Evolutionary conservation across 1,140 invertebrate genomes (phyloP).

Genomic region (Pogonus chalceus): DNA sequence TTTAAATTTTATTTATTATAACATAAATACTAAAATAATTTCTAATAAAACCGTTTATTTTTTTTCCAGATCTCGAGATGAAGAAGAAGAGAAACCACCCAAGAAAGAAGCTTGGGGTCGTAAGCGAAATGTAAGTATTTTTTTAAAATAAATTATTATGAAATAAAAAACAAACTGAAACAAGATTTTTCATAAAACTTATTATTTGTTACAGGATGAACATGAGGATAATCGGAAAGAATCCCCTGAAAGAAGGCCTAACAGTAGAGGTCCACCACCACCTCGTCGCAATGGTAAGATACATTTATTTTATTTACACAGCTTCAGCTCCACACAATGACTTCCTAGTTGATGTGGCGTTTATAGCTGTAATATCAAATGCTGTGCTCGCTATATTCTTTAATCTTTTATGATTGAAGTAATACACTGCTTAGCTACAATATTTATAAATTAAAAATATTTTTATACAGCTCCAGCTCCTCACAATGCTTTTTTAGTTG

Average conservation of each 20-base stretch:
- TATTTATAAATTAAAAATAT: no score
- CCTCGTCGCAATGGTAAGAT: neutral
- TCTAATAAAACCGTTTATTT: neutral
- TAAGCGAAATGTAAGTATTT: slow-evolving; percentile 2
- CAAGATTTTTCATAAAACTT: no score
- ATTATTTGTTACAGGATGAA: neutral
- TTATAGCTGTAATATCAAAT: neutral
- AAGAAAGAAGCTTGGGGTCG: neutral
- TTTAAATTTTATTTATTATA: neutral
- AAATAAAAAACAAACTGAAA: neutral
- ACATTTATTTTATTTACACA: neutral
- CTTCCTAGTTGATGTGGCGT: neutral
- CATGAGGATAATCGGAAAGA: neutral
- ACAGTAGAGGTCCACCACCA: slow-evolving; percentile 6
- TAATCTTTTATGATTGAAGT: neutral
- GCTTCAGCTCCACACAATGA: neutral
- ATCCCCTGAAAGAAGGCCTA: slow-evolving; percentile 1
- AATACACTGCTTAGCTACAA: no score
- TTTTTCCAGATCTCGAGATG: slow-evolving; percentile 1
- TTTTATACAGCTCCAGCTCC: no score
- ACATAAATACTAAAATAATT: neutral
- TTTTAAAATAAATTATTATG: neutral
- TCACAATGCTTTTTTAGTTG: no score
- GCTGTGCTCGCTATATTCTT: slow-evolving; percentile 1
- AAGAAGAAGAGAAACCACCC: neutral